phyloP scores from a whole-genome alignment of 2,797 vertebrate genomes.

The Protosalanx chinensis region DNA sequence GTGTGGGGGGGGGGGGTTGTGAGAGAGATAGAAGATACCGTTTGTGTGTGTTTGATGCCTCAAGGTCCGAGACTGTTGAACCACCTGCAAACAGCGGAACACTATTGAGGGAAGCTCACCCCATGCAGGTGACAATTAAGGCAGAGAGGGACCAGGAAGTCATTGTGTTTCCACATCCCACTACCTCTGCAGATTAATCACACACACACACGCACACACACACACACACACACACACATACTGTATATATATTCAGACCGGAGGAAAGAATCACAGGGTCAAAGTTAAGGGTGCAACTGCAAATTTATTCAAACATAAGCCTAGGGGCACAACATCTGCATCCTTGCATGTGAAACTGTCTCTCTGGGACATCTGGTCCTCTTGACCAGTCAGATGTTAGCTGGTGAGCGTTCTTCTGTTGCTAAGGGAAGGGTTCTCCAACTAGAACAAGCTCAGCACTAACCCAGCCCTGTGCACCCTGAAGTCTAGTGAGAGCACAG shows the following conservation, averaged over 20 bases:
- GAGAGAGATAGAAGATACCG: no score
- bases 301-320: conserved; percentile 52
- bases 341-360: neutral
- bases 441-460: conserved; percentile 19
- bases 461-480: conserved; percentile 19
- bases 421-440: conserved; percentile 13
- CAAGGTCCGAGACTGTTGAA: conserved; percentile 14
- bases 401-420: neutral
- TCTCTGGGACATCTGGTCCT: neutral
- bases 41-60: conserved; percentile 42
- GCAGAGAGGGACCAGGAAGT: conserved; percentile 47
- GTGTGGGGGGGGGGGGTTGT: no score
- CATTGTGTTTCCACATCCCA: conserved; percentile 50
- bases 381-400: neutral
- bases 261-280: conserved; percentile 10
- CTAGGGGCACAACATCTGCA: conserved; percentile 21
- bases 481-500: conserved; percentile 42
- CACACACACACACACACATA: neutral
- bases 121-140: conserved; percentile 54
- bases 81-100: conserved; percentile 39
- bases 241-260: neutral
- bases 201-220: no score
- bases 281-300: conserved; percentile 27
- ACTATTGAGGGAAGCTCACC: conserved; percentile 55
- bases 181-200: conserved; percentile 9